Evolutionary conservation across 2,113 vertebrate species (phyloP), one percentile per base, ranked within the genome.

Genomic region (Holacanthus passer): DNA sequence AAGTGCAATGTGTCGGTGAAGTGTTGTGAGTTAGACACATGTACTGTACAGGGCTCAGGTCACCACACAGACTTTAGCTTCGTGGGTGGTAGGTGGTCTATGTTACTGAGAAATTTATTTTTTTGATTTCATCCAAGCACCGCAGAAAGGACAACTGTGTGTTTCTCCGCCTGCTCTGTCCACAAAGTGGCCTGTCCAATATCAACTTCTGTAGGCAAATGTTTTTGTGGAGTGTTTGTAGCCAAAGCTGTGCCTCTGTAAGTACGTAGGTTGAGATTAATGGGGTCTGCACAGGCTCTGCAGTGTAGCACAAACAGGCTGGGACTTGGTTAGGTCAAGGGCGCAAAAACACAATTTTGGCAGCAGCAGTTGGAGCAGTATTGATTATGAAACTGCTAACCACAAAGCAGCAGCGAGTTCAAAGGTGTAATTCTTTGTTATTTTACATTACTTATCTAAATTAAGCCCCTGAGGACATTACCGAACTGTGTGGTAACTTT

Each of bases 121-220:
- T 65, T 72, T 47, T 79, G 1, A 84, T 86, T 88, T 65, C 24
- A 58, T 73, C 39, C 9, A 45, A 58, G 56, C 27, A 65, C 71
- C 55, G 47, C 43, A 76, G 65, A n/a, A 19, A 73, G 47, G 7
- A 79, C 16, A 22, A 53, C 12, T 47, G 66, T 24, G 69, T 12
- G 52, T 78, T 77, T 56, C 62, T 83, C 43, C 2, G 1, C 22
- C 60, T 62, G 62, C n/a, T 53, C 55, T 9, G 16, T 77, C 78
- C 56, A 78, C 73, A 82, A 52, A 84, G 63, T 64, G 67, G 52
- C 27, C 62, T 53, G 68, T 76, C 77, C 81, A 85, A 73, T 75
- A 88, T 89, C 73, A 87, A 69, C 55, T 47, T 73, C 32, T 72
- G 70, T 75, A 64, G 84, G 72, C 63, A 77, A 81, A 81, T 1